Conservation (phyloP, 2,797 vertebrate genomes). For the Hyperoplus lanceolatus region DNA sequence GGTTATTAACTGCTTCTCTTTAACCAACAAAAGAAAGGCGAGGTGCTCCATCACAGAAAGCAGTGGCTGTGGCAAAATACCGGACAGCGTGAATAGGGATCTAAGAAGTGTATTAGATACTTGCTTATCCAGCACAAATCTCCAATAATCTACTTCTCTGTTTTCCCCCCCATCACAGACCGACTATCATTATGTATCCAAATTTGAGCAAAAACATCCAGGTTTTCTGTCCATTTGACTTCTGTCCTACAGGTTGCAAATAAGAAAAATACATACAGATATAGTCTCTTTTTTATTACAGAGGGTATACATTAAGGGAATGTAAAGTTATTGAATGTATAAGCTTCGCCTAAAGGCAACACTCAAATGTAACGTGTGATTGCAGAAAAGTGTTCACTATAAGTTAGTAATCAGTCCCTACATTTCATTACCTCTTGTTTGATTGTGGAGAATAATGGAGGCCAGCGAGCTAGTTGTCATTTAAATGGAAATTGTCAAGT, state of each 20-base stretch:
- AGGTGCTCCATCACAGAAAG: constrained; percentile 52
- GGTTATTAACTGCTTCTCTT: constrained; percentile 52
- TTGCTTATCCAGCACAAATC: constrained; percentile 33
- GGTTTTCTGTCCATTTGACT: background rate
- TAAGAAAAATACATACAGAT: background rate
- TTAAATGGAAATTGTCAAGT: constrained; percentile 38
- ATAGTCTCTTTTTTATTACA: background rate
- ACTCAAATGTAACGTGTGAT: constrained; percentile 16
- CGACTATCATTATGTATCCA: background rate
- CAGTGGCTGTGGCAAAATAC: constrained; percentile 32
- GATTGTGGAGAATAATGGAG: constrained; percentile 28
- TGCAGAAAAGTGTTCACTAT: constrained; percentile 14
- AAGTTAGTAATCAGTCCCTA: constrained; percentile 20
- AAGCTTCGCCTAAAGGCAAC: background rate
- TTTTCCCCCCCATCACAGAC: background rate
- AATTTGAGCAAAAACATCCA: background rate
- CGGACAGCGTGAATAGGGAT: constrained; percentile 24
- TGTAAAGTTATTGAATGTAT: background rate
- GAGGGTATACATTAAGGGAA: background rate
- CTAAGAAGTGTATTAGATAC: constrained; percentile 39
- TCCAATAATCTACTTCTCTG: constrained; percentile 11
- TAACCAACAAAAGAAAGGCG: constrained; percentile 24
- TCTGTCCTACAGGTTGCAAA: background rate
- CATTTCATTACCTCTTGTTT: constrained; percentile 23
- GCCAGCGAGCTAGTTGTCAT: constrained; percentile 13